Base-by-base conservation (phyloP, 2,888 invertebrate genomes). In the Onthophagus sagittarius region DNA sequence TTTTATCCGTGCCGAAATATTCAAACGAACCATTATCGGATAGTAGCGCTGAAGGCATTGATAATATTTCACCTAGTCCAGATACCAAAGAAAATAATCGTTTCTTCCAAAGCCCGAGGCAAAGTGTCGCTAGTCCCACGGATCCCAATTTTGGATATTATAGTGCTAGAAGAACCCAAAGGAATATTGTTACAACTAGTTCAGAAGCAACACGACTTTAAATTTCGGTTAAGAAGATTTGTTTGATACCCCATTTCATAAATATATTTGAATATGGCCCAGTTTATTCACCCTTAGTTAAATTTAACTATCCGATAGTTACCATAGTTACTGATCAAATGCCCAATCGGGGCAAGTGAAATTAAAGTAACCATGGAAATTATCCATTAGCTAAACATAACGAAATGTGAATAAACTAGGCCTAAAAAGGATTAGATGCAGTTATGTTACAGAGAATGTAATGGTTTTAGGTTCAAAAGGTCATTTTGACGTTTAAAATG, bases 11-110 rank as follows among this genome's bases (percentile, higher is more conserved):
- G 14, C 88, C 91, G 1, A 90, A 91, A 77, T 91, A 91, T 81
- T 89, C 89, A 72, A 89, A 89, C 76, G 84, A 88, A 76, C 88
- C 88, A 69, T 87, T 90, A 0, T 88, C 91, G 0, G 93, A 93
- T 80, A 90, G 90, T 1, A 90, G 91, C 80, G 93, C 93, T 82
- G 94, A 94, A 75, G 93, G 93, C 80, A 86, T 90, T 11, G 92
- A 85, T 73, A 77, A 77, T 7, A 77, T 77, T 14, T 80, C 81
- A 5, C 81, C 83, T 32, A 80, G 81, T 5, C 81, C 79, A 5
- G 83, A 83, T 53, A 79, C 78, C 0, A 77, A 77, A 3, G 84
- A 84, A 73, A 32, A 9, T 15, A 79, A 76, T 0, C 78, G 85
- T 15, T 85, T 85, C 75, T 85, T 84, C 76, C 84, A 83, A 72